Base-by-base conservation (phyloP, 2,888 invertebrate species). In the Galerucella calmariensis region DNA sequence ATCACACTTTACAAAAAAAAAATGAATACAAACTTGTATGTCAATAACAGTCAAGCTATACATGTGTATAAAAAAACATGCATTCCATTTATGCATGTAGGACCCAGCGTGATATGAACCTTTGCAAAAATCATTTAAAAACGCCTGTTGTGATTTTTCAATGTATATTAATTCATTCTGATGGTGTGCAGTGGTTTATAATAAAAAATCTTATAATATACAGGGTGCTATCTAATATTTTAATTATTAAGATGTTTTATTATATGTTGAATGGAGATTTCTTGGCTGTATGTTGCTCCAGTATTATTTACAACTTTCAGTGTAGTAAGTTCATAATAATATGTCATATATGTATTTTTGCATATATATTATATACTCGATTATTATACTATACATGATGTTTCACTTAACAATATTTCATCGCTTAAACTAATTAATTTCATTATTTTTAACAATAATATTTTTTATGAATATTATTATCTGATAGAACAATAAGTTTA, bases 21-120 rank as follows among this genome's bases (percentile, higher is more conserved):
- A 85, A 85, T 85, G 84, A 85, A 85, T 86, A 82, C 83, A 84
- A 82, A 81, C 84, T 82, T 81, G 84, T 82, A 82, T 79, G 79
- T 83, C 81, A 81, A 68, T 77, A 83, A 83, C 83, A 83, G 84
- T 84, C 82, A 82, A 83, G 82, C 84, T 84, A 84, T 83, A 83
- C 79, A 78, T 80, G 78, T 83, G 80, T 84, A 81, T 85, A 83
- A 83, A 72, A 83, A 84, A 84, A 84, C 84, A 79, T 83, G 84
- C 83, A 84, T 83, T 84, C 84, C 83, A 83, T 73, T 56, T 65
- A 74, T 75, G 75, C 77, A 75, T 75, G 78, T 78, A 77, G 73
- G 72, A 75, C 79, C 77, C 74, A 71, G 74, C 74, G 75, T 79
- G 73, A 79, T 76, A 72, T 79, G 79, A 84, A 84, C 79, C 79